Percentiles rank a stretch among this genome's conserved stretches.
These are phyloP conservation scores for Cichladusa arquata DNA, from an alignment of 2,113 vertebrate genomes.

Conservation along the genomic window DNA sequence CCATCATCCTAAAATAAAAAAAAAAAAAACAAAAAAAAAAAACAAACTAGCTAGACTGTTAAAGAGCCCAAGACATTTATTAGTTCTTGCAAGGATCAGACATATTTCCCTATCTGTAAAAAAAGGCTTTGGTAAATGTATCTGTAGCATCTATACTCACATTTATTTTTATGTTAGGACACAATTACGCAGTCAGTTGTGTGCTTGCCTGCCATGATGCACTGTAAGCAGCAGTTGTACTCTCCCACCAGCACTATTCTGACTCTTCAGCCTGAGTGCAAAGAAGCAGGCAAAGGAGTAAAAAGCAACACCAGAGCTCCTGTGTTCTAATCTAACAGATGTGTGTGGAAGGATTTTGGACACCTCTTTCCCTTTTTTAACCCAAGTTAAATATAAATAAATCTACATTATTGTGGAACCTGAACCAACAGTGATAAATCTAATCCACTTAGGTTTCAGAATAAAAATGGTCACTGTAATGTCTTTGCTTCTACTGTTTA, in stretches of 20 bases:
- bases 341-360: background rate
- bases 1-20: background rate
- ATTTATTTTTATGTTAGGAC: background rate
- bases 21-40: background rate
- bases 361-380: background rate
- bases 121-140: background rate
- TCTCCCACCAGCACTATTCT: background rate
- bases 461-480: constrained; percentile 14
- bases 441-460: constrained; percentile 15
- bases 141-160: background rate
- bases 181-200: background rate
- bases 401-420: background rate
- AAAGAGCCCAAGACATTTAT: background rate
- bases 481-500: constrained; percentile 15
- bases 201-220: background rate
- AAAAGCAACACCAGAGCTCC: background rate
- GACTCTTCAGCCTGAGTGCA: background rate
- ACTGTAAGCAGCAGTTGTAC: background rate
- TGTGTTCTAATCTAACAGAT: background rate
- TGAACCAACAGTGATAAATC: constrained; percentile 50
- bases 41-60: background rate
- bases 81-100: background rate
- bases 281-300: background rate
- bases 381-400: constrained; percentile 20
- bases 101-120: background rate